These are phyloP conservation scores for Acanthurus lineatus DNA, from an alignment of 2,797 vertebrate species.

Conservation along the genomic window DNA sequence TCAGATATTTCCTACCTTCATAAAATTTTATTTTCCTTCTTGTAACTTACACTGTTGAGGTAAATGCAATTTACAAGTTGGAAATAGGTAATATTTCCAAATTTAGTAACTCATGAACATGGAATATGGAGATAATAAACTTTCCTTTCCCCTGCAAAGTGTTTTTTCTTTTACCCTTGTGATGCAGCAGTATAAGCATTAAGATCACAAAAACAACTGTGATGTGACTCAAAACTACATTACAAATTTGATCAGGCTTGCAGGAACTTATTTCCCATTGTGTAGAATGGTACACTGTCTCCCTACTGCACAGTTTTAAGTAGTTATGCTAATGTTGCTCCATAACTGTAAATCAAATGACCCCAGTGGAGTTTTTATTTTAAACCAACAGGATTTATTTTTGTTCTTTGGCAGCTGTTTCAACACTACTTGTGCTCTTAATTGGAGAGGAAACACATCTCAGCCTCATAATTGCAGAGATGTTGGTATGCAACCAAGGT, in stretches of 20 bases:
- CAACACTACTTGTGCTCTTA: not conserved
- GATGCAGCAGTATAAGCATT: not conserved
- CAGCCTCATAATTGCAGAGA: constrained; percentile 14
- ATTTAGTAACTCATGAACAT: not conserved
- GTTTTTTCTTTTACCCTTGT: not conserved
- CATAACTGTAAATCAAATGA: constrained; percentile 29
- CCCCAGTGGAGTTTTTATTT: constrained; percentile 15
- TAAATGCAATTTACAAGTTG: not conserved
- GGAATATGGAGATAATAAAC: not conserved
- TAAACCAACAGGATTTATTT: constrained; percentile 30
- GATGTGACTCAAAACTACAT: constrained; percentile 15
- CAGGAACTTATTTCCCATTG: constrained; percentile 16
- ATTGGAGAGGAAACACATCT: constrained; percentile 16
- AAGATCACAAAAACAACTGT: constrained; percentile 7
- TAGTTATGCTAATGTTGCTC: not conserved
- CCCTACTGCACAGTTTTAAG: constrained; percentile 7
- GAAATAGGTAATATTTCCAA: not conserved
- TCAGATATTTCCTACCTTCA: too few species aligned
- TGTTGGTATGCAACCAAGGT: constrained; percentile 3
- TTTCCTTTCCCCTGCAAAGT: too few species aligned
- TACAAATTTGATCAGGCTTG: constrained; percentile 24
- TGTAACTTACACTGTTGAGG: too few species aligned
- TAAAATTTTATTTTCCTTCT: too few species aligned
- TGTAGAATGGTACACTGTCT: not conserved
- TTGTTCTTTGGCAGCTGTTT: constrained; percentile 15